Base-by-base conservation (phyloP, 1,140 invertebrate species). In the Octopus bimaculoides region DNA sequence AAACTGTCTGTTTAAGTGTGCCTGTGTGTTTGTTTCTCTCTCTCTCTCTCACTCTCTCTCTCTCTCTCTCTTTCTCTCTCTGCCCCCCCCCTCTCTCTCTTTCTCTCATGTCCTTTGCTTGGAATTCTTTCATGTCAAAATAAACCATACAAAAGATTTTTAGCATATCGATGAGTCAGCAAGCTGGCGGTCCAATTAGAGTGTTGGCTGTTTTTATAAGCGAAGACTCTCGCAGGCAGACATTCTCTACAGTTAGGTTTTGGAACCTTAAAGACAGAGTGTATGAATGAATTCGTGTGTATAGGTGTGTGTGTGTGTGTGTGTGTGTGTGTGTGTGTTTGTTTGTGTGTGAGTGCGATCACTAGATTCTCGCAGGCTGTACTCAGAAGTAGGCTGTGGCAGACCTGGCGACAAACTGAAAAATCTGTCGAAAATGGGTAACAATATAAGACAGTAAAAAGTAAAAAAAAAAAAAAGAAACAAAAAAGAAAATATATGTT, bases 131-230 rank as follows among this genome's bases (percentile, higher is more conserved):
- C 66, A 71, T 71, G 66, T 71, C 66, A 20, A 20, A 71, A 71
- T 20, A 71, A 71, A 71, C 66, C 66, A 14, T 71, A 71, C 66
- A 71, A 71, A 14, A 41, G 9, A 20, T 71, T 71, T 14, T 71
- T 71, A 71, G 66, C 66, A 8, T 71, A 71, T 71, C 66, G 66
- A 71, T 71, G 66, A 71, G 56, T 71, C 66, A 71, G 66, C 66
- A 71, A 20, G 66, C 66, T 71, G 66, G 17, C 17, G 66, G 66
- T 71, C 66, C 66, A 71, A 71, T 71, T 71, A 71, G 66, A n/a
- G 66, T 14, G 66, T 14, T 5, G 66, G 17, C 17, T 71, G 66
- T 14, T 41, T 41, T 41, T 71, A 20, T 14, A 71, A 71, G 66
- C 5, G 66, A 71, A 20, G 66, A 71, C 66, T 71, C 26, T 71